Base-by-base conservation (phyloP, 2,797 vertebrate genomes). In the Mallotus villosus region DNA sequence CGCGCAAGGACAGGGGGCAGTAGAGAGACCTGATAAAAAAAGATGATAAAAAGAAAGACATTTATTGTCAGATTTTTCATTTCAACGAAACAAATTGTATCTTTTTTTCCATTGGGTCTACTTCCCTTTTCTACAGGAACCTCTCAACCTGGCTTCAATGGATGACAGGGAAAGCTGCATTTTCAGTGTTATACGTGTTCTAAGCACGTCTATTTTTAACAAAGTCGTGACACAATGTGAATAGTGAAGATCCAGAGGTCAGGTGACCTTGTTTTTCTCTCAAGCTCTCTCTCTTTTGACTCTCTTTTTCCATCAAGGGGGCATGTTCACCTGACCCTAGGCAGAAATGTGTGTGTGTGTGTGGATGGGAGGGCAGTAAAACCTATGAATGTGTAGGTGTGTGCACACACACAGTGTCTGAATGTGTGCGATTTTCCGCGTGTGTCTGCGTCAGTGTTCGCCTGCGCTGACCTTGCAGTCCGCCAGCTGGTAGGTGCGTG, bases 1-100 rank as follows among this genome's bases (percentile, higher is more conserved):
- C 91, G 92, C 53, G 95, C 95, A 88, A 97, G 86, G 72, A 87
- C 90, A 3, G 87, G 62, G 0, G 95, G 95, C 65, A 91, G 84
- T 63, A 96, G 89, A 71, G 90, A 93, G 16, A 96, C 90, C 95
- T 96, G 76, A 67, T 34, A 53, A 60, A 73, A 72, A 63, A 0
- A 63, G n/a, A 32, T 14, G 14, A 60, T 8, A 1, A 63, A 37
- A 27, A 25, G 59, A 24, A 3, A 24, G 19, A 34, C 7, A 6
- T 22, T 2, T 25, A 46, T 12, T 46, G 9, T 3, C 0, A 12
- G 11, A 24, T 32, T 74, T 58, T 49, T 17, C 16, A 16, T 24
- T 17, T 51, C n/a, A 4, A 3, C 19, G 14, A 12, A 46, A 46
- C 11, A 46, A 46, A 14, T 12, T 14, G 41, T 41, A n/a, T 57